A percentile compares a stretch with the other conserved stretches of the same genome.
phyloP scores from a whole-genome alignment of 2,888 invertebrate genomes.

The Cephonodes hylas region DNA sequence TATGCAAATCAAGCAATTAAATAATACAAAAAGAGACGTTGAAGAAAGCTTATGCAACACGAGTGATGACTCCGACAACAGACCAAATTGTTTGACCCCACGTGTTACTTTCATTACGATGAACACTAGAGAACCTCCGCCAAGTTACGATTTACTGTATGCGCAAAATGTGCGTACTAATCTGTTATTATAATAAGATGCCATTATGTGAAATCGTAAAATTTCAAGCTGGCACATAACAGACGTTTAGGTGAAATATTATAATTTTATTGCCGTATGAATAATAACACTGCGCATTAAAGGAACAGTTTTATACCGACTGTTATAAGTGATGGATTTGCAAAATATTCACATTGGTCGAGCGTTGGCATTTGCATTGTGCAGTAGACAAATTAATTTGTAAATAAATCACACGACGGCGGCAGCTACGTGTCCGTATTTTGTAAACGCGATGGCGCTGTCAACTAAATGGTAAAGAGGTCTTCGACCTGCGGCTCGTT shows the following conservation, averaged over 20 bases:
- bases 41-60: constrained; percentile 46
- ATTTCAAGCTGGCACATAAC: neutral
- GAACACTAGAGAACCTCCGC: neutral
- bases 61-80: constrained; percentile 22
- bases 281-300: neutral
- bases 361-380: neutral
- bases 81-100: constrained; percentile 27
- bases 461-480: constrained; percentile 48
- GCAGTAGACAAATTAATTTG: neutral
- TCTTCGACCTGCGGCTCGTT: constrained; percentile 47
- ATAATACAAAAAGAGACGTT: constrained; percentile 37
- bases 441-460: constrained; percentile 38
- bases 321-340: constrained; percentile 18
- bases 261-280: constrained; percentile 1
- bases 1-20: constrained; percentile 46
- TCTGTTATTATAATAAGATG: neutral
- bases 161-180: constrained; percentile 8
- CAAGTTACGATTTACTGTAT: neutral
- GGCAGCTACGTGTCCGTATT: constrained; percentile 40
- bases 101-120: constrained; percentile 20
- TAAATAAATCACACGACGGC: neutral
- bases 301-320: constrained; percentile 7
- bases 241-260: neutral
- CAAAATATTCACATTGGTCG: constrained; percentile 13
- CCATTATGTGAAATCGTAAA: neutral